phyloP scores from a whole-genome alignment of 1,140 invertebrate genomes.

The Drosophila biarmipes region DNA sequence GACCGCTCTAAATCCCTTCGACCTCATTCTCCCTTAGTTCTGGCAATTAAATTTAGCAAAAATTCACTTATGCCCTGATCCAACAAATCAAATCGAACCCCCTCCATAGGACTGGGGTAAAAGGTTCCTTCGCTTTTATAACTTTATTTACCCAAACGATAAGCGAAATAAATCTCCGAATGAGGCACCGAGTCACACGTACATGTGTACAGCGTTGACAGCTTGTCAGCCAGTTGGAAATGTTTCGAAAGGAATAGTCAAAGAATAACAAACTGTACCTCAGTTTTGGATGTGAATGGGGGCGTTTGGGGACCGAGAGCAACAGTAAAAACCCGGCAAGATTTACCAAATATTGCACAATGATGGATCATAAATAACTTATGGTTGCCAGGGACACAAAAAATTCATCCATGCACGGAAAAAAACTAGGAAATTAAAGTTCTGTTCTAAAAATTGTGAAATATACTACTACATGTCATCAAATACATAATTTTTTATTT shows the following conservation, averaged over 20 bases:
- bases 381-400: conserved; percentile 55
- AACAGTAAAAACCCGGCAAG: conserved; percentile 76
- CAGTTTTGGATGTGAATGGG: conserved; percentile 21
- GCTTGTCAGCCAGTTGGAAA: conserved; percentile 55
- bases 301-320: not conserved
- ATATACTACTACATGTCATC: too few relatives aligned
- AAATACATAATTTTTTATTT: too few relatives aligned
- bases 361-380: conserved; percentile 84
- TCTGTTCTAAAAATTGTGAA: too few relatives aligned
- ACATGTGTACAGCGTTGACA: conserved; percentile 44
- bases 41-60: conserved; percentile 43
- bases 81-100: conserved; percentile 60
- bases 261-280: conserved; percentile 65
- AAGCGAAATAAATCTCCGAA: conserved; percentile 80
- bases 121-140: conserved; percentile 58
- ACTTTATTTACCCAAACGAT: conserved; percentile 72
- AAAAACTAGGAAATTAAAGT: not conserved
- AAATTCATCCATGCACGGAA: conserved; percentile 17
- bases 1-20: not conserved
- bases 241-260: conserved; percentile 32
- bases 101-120: conserved; percentile 12
- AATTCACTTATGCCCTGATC: conserved; percentile 50
- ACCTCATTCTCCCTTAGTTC: not conserved
- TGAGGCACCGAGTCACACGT: conserved; percentile 71
- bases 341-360: conserved; percentile 82